phyloP scores from a whole-genome alignment of 1,140 invertebrate species.

The Gonioctena quinquepunctata region DNA sequence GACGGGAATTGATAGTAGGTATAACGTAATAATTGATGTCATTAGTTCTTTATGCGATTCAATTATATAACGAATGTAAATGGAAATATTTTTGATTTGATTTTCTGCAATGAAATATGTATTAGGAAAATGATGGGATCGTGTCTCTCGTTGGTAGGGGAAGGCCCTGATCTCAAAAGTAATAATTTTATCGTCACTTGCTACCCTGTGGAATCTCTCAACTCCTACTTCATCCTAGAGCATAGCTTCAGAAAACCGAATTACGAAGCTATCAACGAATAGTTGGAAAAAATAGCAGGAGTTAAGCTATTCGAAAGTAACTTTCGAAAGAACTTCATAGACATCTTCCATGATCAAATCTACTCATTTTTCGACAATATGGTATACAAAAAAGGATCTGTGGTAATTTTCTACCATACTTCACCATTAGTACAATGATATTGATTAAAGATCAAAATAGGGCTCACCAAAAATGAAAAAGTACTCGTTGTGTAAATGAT shows the following conservation, averaged over 20 bases:
- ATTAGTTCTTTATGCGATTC: too few relatives aligned
- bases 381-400: background rate
- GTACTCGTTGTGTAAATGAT: background rate
- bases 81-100: too few relatives aligned
- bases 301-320: background rate
- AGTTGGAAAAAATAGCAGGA: background rate
- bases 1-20: too few relatives aligned
- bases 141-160: background rate
- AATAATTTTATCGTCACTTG: background rate
- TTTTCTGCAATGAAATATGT: too few relatives aligned
- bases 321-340: background rate
- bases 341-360: background rate
- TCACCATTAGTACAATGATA: background rate
- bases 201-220: background rate
- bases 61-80: too few relatives aligned
- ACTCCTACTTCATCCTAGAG: background rate
- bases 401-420: too few relatives aligned
- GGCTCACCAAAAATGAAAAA: background rate
- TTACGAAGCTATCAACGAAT: background rate
- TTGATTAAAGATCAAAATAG: background rate
- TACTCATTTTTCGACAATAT: background rate
- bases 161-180: background rate
- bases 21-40: too few relatives aligned
- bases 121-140: background rate
- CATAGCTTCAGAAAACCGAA: background rate